phyloP scores from a whole-genome alignment of 2,113 vertebrate species.

The Cranoglanis bouderius region DNA sequence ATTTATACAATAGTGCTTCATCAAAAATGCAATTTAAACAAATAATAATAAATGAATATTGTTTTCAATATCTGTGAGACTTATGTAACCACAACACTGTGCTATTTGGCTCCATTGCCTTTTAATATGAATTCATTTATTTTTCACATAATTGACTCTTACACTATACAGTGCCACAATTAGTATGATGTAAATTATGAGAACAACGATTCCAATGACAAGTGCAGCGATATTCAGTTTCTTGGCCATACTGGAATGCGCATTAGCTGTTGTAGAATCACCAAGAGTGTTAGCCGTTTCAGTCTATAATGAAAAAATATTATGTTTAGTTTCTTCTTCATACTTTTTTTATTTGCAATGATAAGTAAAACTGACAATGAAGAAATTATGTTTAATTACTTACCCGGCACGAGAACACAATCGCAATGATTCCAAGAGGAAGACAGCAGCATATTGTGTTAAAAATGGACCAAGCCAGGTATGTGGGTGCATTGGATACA shows the following conservation, averaged over 20 bases:
- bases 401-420: conserved; percentile 38
- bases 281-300: conserved; percentile 45
- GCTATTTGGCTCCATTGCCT: neutral
- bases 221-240: conserved; percentile 52
- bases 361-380: neutral
- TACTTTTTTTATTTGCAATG: neutral
- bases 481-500: conserved; percentile 7
- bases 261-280: conserved; percentile 37
- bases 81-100: neutral
- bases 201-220: conserved; percentile 36
- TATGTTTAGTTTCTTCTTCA: neutral
- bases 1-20: neutral
- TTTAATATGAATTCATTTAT: neutral
- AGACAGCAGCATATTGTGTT: conserved; percentile 45
- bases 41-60: too few relatives aligned
- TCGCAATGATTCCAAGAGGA: conserved; percentile 37
- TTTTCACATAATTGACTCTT: too few relatives aligned
- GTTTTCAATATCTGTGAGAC: neutral
- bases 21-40: too few relatives aligned
- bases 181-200: neutral
- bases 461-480: conserved; percentile 48
- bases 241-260: conserved; percentile 41
- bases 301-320: conserved; percentile 27
- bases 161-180: too few relatives aligned
- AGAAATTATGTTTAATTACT: neutral